Conservation (phyloP, 2,113 vertebrate species). For the Cepphus grylle region DNA sequence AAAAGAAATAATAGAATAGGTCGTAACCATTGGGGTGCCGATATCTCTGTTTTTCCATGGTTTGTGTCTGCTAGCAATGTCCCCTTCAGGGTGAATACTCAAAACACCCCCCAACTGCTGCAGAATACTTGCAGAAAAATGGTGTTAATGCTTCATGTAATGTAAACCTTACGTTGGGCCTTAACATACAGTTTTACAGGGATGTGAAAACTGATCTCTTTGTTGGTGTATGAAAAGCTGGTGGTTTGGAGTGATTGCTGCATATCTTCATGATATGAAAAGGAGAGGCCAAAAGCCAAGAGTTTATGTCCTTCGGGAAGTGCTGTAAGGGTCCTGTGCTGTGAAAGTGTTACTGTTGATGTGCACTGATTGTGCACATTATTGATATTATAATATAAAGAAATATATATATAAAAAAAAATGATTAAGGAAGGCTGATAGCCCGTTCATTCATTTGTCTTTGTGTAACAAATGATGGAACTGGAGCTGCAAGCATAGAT, state of each 20-base stretch:
- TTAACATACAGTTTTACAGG: neutral
- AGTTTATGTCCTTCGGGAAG: neutral
- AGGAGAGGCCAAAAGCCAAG: neutral
- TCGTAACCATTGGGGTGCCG: neutral
- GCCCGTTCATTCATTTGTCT: neutral
- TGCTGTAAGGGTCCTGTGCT: neutral
- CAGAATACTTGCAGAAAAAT: neutral
- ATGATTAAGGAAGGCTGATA: neutral
- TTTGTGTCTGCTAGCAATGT: neutral
- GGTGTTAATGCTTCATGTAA: neutral
- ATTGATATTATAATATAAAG: neutral
- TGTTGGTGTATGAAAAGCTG: neutral
- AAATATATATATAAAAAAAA: neutral
- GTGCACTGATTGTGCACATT: neutral
- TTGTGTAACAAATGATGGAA: neutral
- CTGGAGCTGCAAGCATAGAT: neutral
- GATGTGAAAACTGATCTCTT: neutral
- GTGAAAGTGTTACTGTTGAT: neutral
- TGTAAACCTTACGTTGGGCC: neutral
- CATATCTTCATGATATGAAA: neutral
- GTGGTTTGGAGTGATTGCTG: neutral
- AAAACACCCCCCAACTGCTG: neutral
- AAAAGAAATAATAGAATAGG: neutral
- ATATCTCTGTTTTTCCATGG: neutral
- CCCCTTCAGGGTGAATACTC: neutral